phyloP scores from a whole-genome alignment of 1,140 invertebrate genomes.

The Ceratosolen fusciceps region DNA sequence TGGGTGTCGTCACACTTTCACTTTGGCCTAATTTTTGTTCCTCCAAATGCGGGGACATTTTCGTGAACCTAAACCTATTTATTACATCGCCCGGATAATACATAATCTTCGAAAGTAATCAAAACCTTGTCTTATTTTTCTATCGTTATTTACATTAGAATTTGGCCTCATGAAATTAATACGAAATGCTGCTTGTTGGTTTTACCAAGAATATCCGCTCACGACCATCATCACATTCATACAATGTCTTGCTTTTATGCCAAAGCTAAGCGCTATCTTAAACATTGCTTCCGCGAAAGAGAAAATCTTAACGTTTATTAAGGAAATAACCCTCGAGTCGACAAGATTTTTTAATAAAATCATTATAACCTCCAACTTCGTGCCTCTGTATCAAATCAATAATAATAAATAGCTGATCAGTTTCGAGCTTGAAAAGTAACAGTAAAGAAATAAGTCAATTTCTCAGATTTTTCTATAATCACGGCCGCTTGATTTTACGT shows the following conservation, averaged over 20 bases:
- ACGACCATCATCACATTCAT: too few species aligned
- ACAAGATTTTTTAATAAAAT: too few species aligned
- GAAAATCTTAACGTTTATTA: too few species aligned
- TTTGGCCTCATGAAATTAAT: background rate
- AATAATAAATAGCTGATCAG: background rate
- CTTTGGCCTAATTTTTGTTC: background rate
- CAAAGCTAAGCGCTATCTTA: too few species aligned
- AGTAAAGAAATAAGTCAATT: slow-evolving; percentile 3
- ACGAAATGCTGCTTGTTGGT: background rate
- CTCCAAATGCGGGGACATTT: background rate
- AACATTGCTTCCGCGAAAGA: too few species aligned
- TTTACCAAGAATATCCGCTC: too few species aligned
- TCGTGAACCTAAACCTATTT: background rate
- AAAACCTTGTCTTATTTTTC: background rate
- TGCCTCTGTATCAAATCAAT: too few species aligned
- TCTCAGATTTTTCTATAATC: too few species aligned
- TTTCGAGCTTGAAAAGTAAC: background rate
- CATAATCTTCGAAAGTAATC: background rate
- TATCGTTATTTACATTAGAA: background rate
- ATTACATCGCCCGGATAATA: slow-evolving; percentile 5
- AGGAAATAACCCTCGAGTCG: too few species aligned
- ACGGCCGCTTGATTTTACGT: too few species aligned
- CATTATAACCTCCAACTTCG: slow-evolving; percentile 9
- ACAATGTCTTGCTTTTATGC: too few species aligned
- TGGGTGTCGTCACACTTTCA: background rate